These are phyloP conservation scores for Tylochromis polylepis DNA, from an alignment of 2,113 vertebrate species.

Conservation along the genomic window DNA sequence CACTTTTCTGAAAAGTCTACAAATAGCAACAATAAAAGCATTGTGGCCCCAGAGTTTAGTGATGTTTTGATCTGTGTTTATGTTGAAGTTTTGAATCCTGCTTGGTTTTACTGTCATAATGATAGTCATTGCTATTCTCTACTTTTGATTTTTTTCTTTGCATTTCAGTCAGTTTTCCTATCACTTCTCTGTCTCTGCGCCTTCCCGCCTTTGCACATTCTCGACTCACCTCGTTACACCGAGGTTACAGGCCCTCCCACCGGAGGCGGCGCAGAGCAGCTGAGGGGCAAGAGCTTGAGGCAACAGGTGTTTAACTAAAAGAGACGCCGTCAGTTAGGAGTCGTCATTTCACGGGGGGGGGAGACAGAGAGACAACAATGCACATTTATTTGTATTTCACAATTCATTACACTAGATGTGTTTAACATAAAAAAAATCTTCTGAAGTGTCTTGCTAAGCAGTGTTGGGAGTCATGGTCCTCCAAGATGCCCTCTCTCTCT, in stretches of 20 bases:
- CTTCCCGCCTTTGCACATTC: neutral
- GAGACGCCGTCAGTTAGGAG: neutral
- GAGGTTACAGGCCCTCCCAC: neutral
- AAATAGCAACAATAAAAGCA: neutral
- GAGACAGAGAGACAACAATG: neutral
- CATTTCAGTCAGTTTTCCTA: neutral
- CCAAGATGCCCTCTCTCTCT: neutral
- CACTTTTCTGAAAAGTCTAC: neutral
- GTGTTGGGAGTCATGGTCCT: neutral
- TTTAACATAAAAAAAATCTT: neutral
- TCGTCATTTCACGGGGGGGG: neutral
- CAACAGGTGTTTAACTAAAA: neutral
- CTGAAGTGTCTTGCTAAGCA: neutral
- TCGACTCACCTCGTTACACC: neutral
- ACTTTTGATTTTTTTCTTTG: neutral
- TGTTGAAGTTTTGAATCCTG: neutral
- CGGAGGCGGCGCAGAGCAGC: neutral
- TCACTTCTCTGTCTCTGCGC: neutral
- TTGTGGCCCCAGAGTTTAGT: neutral
- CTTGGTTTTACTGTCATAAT: neutral
- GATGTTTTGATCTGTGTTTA: neutral
- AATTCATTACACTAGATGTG: neutral
- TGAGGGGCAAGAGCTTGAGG: neutral
- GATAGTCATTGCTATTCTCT: neutral
- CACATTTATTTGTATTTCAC: neutral